Percentiles rank a stretch among this genome's conserved stretches.
phyloP scores from a whole-genome alignment of 2,888 invertebrate genomes.

The Tetropium fuscum region DNA sequence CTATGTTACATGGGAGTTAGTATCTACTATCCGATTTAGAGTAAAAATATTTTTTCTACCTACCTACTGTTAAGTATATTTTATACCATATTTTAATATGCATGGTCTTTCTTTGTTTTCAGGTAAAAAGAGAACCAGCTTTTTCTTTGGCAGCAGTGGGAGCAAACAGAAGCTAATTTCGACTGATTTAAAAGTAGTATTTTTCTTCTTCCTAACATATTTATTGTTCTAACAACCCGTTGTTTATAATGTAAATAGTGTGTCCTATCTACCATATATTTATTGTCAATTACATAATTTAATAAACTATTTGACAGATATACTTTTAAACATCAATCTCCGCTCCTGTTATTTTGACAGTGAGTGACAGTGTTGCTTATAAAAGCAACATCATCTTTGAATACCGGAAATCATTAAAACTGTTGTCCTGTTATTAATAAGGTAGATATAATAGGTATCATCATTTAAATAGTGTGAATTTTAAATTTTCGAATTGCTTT shows the following conservation, averaged over 20 bases:
- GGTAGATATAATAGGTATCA: too few relatives aligned
- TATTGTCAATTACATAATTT: constrained; percentile 9
- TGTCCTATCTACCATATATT: constrained; percentile 10
- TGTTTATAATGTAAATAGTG: constrained; percentile 18
- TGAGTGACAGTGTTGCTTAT: neutral
- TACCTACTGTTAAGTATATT: too few relatives aligned
- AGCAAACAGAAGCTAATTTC: neutral
- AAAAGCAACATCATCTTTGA: too few relatives aligned
- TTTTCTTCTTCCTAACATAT: constrained; percentile 23
- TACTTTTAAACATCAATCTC: neutral
- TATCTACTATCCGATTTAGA: too few relatives aligned
- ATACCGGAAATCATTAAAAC: too few relatives aligned
- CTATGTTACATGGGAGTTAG: too few relatives aligned
- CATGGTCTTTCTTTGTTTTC: constrained; percentile 17
- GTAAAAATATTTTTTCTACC: too few relatives aligned
- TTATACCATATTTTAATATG: neutral
- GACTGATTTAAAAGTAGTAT: constrained; percentile 25
- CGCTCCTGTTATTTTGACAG: neutral
- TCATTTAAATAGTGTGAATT: too few relatives aligned
- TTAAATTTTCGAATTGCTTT: too few relatives aligned
- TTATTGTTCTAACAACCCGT: constrained; percentile 17
- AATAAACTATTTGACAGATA: constrained; percentile 3
- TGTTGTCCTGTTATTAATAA: too few relatives aligned
- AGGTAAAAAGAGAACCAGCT: constrained; percentile 38
- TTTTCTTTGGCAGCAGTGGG: constrained; percentile 36